Evolutionary conservation across 2,797 vertebrate genomes (phyloP), one percentile per base, ranked within the genome.

Genomic region (Cetoscarus ocellatus): DNA sequence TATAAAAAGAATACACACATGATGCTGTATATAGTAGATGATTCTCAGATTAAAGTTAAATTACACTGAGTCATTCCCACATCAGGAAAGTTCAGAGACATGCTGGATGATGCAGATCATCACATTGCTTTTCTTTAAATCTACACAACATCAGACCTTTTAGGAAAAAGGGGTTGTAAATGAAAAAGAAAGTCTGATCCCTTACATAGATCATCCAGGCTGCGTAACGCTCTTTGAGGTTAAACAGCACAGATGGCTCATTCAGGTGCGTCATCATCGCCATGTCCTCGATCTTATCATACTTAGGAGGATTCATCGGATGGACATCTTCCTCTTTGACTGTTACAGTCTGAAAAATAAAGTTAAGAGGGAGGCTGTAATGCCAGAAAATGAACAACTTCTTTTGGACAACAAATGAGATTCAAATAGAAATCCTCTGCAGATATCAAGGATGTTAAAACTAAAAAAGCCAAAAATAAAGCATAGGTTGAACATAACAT

Each of bases 131-230:
- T 39, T 39, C 38, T 7, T 39, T 39, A 3, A 7, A 39, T 39
- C 6, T 7, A 39, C 38, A 39, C 9, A 10, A 1, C 38, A 27
- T 27, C 38, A 7, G 9, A 39, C 3, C 9, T 39, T 39, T 39
- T 39, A 39, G 38, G 38, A 39, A 39, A 39, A 39, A n/a, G 1
- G 6, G 7, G 38, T 39, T 39, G 38, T 10, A 39, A 2, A 10
- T 39, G 48, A 49, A 19, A 10, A 49, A 15, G 60, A 45, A 50
- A 17, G 3, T 14, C 6, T 11, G n/a, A 10, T 35, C 10, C 83
- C 82, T 84, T 3, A 96, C 96, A 3, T 96, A 96, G 82, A 97
- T 97, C 96, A 97, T 96, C 96, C 95, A 97, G 7, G 95, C 95
- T 0, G 93, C 94, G 40, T 96, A 97, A 51, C 93, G 94, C 1